Evolutionary conservation across 2,797 vertebrate species (phyloP).

Genomic region (Myotis vivesi): DNA sequence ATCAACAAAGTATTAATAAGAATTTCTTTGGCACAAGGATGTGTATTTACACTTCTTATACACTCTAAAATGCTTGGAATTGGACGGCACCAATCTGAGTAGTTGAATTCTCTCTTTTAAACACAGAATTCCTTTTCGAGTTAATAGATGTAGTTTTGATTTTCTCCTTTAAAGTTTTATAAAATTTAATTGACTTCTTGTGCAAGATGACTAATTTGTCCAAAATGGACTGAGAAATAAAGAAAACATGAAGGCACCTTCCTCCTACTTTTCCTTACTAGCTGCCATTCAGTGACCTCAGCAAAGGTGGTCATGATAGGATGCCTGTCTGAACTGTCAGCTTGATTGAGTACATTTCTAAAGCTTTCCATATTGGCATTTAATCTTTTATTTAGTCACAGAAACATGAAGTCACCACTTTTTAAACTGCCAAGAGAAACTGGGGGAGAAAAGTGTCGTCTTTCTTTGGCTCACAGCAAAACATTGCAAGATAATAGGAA

Average conservation of each 20-base stretch:
- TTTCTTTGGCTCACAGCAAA: slow-evolving; percentile 74
- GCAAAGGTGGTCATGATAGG: slow-evolving; percentile 62
- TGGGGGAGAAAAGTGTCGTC: slow-evolving; percentile 63
- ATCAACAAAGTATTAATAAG: not conserved
- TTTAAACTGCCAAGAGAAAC: slow-evolving; percentile 77
- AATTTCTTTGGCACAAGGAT: not conserved
- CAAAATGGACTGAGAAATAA: slow-evolving; percentile 48
- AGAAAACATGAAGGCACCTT: slow-evolving; percentile 64
- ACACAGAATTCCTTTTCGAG: not conserved
- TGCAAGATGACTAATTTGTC: slow-evolving; percentile 7
- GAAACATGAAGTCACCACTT: slow-evolving; percentile 80
- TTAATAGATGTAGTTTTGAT: not conserved
- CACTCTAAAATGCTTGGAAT: not conserved
- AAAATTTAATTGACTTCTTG: slow-evolving; percentile 37
- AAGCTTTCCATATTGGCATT: slow-evolving; percentile 77
- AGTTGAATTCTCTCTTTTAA: not conserved
- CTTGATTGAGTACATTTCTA: slow-evolving; percentile 71
- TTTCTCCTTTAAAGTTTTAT: not conserved
- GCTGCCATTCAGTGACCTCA: slow-evolving; percentile 65
- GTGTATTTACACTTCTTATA: not conserved
- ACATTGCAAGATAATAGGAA: slow-evolving; percentile 78
- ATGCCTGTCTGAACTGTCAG: slow-evolving; percentile 24
- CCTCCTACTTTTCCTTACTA: slow-evolving; percentile 53
- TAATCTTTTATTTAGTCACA: slow-evolving; percentile 80
- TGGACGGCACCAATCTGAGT: not conserved